phyloP scores from a whole-genome alignment of 2,797 vertebrate genomes.

The Buphagus erythrorhynchus region DNA sequence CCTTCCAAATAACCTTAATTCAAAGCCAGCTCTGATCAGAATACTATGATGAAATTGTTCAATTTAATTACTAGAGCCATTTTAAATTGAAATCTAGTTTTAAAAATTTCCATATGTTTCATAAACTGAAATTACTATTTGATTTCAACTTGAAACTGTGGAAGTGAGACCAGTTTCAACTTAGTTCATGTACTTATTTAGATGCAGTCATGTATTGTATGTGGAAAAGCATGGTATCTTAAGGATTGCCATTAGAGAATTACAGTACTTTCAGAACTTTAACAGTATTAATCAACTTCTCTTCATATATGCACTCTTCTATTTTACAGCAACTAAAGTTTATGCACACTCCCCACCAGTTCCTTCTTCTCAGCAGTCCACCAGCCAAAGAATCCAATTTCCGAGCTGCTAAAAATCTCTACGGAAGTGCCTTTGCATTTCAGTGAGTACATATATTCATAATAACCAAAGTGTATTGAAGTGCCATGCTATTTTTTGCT shows the following conservation, averaged over 20 bases:
- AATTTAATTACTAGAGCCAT: neutral
- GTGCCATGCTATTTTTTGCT: neutral
- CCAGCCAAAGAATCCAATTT: conserved; percentile 96
- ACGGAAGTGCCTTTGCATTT: conserved; percentile 92
- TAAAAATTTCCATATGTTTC: neutral
- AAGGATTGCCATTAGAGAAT: neutral
- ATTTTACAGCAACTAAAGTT: conserved; percentile 88
- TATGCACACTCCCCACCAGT: conserved; percentile 92
- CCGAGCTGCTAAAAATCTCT: conserved; percentile 90
- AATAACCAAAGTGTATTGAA: neutral
- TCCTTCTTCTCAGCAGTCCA: conserved; percentile 91
- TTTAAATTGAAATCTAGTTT: neutral
- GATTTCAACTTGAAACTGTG: neutral
- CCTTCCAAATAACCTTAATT: neutral
- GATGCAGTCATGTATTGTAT: neutral
- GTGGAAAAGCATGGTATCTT: neutral
- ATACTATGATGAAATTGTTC: neutral
- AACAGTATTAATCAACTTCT: neutral
- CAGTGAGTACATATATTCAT: conserved; percentile 81
- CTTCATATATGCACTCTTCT: neutral
- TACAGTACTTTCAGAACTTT: neutral
- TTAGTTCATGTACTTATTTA: neutral
- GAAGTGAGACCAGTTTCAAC: neutral
- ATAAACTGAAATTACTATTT: neutral
- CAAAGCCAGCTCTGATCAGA: neutral